phyloP scores from a whole-genome alignment of 2,888 invertebrate species.

The Oeneis ivallda region DNA sequence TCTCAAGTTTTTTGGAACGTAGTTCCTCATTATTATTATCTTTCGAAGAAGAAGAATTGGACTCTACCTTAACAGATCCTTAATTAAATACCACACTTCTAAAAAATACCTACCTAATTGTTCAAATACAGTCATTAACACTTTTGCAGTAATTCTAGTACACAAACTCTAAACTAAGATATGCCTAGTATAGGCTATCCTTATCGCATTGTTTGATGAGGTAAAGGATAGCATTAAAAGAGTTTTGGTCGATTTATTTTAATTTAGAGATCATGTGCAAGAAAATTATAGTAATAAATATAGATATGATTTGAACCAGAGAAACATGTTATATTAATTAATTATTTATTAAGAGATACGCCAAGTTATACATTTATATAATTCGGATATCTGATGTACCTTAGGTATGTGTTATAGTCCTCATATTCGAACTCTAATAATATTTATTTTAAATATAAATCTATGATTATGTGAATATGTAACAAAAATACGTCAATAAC shows the following conservation, averaged over 20 bases:
- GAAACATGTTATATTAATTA: background rate
- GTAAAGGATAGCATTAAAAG: too few relatives aligned
- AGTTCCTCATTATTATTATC: too few relatives aligned
- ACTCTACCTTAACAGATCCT: background rate
- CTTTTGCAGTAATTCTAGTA: too few relatives aligned
- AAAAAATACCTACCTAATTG: background rate
- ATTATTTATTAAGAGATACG: background rate
- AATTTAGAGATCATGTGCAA: too few relatives aligned
- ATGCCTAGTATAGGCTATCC: too few relatives aligned
- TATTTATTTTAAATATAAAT: background rate
- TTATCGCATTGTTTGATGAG: too few relatives aligned
- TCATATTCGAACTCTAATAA: background rate
- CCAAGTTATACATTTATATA: background rate
- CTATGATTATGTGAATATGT: background rate
- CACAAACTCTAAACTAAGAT: too few relatives aligned
- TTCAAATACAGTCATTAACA: too few relatives aligned
- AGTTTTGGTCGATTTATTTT: too few relatives aligned
- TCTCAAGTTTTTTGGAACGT: too few relatives aligned
- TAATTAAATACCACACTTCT: background rate
- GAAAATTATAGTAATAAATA: too few relatives aligned
- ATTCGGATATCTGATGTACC: conserved; percentile 10
- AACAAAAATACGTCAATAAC: background rate
- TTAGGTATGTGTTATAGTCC: background rate
- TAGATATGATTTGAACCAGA: background rate
- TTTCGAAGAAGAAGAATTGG: background rate